Base-by-base conservation (phyloP, 2,113 vertebrate genomes). In the Saguinus midas region DNA sequence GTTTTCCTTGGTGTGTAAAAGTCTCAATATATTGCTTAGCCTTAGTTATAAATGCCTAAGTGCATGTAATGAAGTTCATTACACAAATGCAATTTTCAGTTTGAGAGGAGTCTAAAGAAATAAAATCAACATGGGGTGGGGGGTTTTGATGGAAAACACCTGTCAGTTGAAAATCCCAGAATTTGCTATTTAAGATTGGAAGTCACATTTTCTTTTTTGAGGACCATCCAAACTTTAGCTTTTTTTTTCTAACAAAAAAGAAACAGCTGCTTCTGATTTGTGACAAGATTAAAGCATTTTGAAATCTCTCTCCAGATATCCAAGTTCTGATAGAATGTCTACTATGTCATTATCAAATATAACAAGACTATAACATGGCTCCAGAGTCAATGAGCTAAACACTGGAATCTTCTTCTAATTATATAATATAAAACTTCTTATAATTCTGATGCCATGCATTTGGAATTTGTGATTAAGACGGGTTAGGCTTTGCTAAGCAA, bases 361-460 rank as follows among this genome's bases (percentile, higher is more conserved):
- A 96, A 79, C 93, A 81, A 87, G 90, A 73, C 61, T 43, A 40
- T 11, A 72, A 64, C 40, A 55, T 68, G 55, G 82, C 17, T 76
- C 52, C 7, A 80, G 83, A 75, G 86, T 94, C 57, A 82, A 55
- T 81, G 93, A 79, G 82, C 75, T 93, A 57, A 88, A 80, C 57
- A 43, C 88, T 16, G 83, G 72, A 93, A 93, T 83, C 25, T 93
- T 45, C 37, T 18, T 82, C 78, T 97, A 93, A 94, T 96, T 96
- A 70, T 89, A 92, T 48, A 91, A 96, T 73, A 92, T 70, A 57
- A 94, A 93, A 90, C 82, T 95, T 78, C 86, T 96, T 94, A 45
- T 90, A 92, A 96, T 93, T 97, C 89, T 97, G 96, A 96, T 95
- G 95, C 90, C 72, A 94, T 58, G 66, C 92, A 96, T 78, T 84